Base-by-base conservation (phyloP, 2,797 vertebrate species). In the Micrastur ruficollis region DNA sequence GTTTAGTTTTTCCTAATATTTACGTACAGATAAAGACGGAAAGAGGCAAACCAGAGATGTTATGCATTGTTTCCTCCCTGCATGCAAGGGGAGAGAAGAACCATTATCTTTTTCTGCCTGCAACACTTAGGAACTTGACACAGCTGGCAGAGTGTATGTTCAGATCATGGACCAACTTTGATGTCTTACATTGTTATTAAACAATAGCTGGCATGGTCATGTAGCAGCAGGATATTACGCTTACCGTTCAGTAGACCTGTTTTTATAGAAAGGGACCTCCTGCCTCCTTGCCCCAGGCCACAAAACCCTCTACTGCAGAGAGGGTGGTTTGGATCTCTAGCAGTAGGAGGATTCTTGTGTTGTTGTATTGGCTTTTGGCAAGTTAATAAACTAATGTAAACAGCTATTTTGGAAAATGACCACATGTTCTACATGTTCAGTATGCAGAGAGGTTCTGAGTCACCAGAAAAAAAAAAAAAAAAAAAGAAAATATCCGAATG, bases 211-310 rank as follows among this genome's bases (percentile, higher is more conserved):
- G 31, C 75, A 78, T 91, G 83, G 65, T 46, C 29, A 0, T 52
- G 81, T 10, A 94, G 20, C 93, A 87, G 93, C 75, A 86, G 89
- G 95, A 25, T 88, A 29, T 49, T 75, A 50, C 62, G 55, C 84
- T 91, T 90, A 79, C 81, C 23, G 3, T 95, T 83, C 95, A 83
- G 94, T 74, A 88, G 92, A 91, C 86, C 75, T 92, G 89, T 15
- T 93, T 83, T 55, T 81, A 34, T 5, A 79, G 90, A 62, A 89
- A 88, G 55, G 47, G 38, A 88, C 81, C 94, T 97, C 93, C 84
- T 94, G 75, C 76, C 38, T 97, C 70, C 62, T 94, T 92, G 84
- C 94, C 79, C 58, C 70, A 31, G 68, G 90, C 84, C 68, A 42
- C 44, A 52, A 34, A 96, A 26, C 55, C 27, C 62, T 93, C 75